Evolutionary conservation across 2,888 invertebrate species (phyloP).

Genomic region (Ligdia adustata): DNA sequence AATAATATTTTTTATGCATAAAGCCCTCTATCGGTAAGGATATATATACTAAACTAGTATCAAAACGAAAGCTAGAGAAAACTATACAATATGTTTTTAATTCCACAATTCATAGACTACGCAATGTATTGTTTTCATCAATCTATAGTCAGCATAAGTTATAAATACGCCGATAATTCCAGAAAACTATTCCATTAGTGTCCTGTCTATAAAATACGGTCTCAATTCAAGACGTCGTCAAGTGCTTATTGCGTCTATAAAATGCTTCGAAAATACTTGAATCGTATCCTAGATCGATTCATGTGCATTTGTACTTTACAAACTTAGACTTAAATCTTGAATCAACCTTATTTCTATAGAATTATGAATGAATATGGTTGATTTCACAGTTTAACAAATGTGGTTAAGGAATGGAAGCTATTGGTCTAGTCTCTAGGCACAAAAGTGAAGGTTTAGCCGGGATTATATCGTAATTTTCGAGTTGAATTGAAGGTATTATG

Average conservation of each 20-base stretch:
- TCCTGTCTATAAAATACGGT: constrained; percentile 20
- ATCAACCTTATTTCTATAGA: constrained; percentile 17
- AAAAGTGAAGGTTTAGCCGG: constrained; percentile 43
- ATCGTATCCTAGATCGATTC: constrained; percentile 57
- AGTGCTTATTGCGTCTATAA: constrained; percentile 74
- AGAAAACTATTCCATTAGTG: constrained; percentile 18
- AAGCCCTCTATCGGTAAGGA: no score
- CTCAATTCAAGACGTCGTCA: constrained; percentile 40
- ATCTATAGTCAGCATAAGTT: no score
- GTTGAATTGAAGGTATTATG: constrained; percentile 54
- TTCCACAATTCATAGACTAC: no score
- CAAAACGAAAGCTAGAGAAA: no score
- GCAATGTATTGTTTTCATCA: no score
- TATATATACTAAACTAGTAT: no score
- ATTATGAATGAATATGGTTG: constrained; percentile 30
- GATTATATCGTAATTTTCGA: constrained; percentile 48
- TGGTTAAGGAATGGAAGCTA: constrained; percentile 36
- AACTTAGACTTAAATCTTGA: constrained; percentile 7
- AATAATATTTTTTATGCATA: no score
- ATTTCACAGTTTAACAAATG: constrained; percentile 2
- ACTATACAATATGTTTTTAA: no score
- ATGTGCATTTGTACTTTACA: constrained; percentile 39
- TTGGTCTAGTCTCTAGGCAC: constrained; percentile 50
- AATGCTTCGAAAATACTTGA: constrained; percentile 62
- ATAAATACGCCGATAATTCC: neutral